Conservation (phyloP, 1,140 invertebrate genomes). For the Magallana angulata region DNA sequence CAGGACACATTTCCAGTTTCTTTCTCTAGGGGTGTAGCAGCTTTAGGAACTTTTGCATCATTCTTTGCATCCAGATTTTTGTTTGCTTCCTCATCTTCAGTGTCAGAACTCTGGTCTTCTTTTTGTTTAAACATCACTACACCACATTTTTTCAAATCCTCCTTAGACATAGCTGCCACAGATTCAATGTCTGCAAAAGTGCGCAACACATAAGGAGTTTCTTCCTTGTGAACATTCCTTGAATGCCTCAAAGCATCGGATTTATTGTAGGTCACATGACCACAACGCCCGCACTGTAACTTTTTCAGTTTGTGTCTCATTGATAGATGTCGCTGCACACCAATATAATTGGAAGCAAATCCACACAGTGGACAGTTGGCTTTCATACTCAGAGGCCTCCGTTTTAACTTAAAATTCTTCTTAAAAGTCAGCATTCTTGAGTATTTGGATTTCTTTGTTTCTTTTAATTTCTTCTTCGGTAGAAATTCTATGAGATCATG, state of each 20-base stretch:
- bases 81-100: neutral
- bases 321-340: conserved; percentile 44
- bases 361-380: conserved; percentile 45
- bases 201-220: conserved; percentile 36
- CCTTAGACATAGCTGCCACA: neutral
- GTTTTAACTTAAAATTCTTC: neutral
- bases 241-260: conserved; percentile 41
- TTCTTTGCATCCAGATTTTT: neutral
- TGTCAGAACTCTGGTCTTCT: neutral
- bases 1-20: neutral
- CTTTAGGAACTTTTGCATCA: neutral
- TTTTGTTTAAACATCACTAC: neutral
- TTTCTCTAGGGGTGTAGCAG: neutral
- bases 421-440: neutral
- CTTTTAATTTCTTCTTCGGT: neutral
- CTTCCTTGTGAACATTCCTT: conserved; percentile 25
- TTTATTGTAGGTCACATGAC: conserved; percentile 42
- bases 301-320: conserved; percentile 47
- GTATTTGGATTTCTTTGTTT: neutral
- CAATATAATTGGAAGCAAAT: conserved; percentile 38
- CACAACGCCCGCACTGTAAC: conserved; percentile 42
- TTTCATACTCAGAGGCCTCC: neutral
- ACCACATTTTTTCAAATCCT: neutral
- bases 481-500: conserved; percentile 16
- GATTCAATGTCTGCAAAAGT: conserved; percentile 45